Evolutionary conservation across 2,888 invertebrate genomes (phyloP).

Genomic region (Caenorhabditis panamensis): DNA sequence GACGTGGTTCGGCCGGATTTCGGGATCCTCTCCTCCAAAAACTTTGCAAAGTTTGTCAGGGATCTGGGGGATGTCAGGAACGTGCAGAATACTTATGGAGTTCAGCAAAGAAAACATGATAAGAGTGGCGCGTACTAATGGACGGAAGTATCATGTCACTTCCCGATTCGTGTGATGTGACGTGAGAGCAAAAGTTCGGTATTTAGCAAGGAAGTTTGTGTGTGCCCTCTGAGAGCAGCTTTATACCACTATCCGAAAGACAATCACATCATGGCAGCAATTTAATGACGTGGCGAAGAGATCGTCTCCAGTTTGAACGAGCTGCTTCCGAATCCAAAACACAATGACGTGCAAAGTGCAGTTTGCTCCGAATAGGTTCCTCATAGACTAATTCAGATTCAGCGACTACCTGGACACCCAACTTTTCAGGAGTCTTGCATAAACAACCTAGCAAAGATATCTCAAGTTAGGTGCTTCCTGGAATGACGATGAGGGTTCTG

Average conservation of each 20-base stretch:
- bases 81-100: background rate
- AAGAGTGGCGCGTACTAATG: conserved; percentile 21
- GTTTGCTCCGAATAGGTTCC: background rate
- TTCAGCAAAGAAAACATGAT: conserved; percentile 10
- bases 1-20: background rate
- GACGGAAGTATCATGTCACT: conserved; percentile 48
- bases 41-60: too few relatives aligned
- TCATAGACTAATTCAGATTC: background rate
- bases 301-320: conserved; percentile 6
- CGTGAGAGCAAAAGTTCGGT: conserved; percentile 16
- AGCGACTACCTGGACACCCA: background rate
- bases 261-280: conserved; percentile 17
- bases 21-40: background rate
- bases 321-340: conserved; percentile 9
- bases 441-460: background rate
- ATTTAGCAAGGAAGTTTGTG: background rate
- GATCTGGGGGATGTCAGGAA: conserved; percentile 9
- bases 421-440: background rate
- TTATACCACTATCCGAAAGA: conserved; percentile 1
- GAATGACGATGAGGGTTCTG: too few relatives aligned
- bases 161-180: conserved; percentile 20
- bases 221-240: background rate
- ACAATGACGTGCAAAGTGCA: conserved; percentile 27
- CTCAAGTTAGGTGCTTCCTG: too few relatives aligned
- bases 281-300: conserved; percentile 10